Evolutionary conservation across 2,797 vertebrate species (phyloP), one percentile per base, ranked within the genome.

Genomic region (Sardinella longiceps): DNA sequence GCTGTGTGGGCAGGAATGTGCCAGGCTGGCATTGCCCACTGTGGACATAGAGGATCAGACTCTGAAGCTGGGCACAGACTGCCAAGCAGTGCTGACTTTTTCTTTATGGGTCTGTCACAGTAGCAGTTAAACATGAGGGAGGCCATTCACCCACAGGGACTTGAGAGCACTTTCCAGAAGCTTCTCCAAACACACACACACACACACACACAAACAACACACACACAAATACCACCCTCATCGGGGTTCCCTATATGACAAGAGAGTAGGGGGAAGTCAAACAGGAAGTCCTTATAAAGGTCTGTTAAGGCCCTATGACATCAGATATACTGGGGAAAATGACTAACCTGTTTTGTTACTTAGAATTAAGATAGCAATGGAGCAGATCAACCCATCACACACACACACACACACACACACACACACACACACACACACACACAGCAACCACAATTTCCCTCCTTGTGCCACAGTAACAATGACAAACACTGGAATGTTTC

Each of bases 1-100:
- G n/a, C 87, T 86, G 82, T 89, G 87, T 90, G 86, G 60, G 80
- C 85, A 88, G 85, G 89, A 88, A 90, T 88, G 85, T 80, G 77
- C 80, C 46, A 33, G 51, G 51, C 70, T 56, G 2, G 53, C 51
- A 53, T 84, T 88, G 86, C 86, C 85, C 15, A 80, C n/a, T n/a
- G 43, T 45, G 58, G 43, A n/a, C 82, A 25, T 18, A 12, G 56
- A 81, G 77, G 28, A 23, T 43, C 70, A 77, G 33, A 39, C 70
- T 43, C 37, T 0, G 70, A 20, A 23, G 37, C 37, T 20, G 37
- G 4, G 74, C 63, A 83, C 20, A 51, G 30, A 37, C 70, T 77
- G 5, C 70, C 70, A 43, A 23, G 5, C 37, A 77, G 37, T 12
- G 6, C 37, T 43, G 70, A 77, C 15, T 43, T 39, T 39, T 43